A percentile compares a stretch with the other conserved stretches of the same genome.
Evolutionary conservation across 2,113 vertebrate genomes (phyloP).

Genomic region (Paraplagusia blochii): DNA sequence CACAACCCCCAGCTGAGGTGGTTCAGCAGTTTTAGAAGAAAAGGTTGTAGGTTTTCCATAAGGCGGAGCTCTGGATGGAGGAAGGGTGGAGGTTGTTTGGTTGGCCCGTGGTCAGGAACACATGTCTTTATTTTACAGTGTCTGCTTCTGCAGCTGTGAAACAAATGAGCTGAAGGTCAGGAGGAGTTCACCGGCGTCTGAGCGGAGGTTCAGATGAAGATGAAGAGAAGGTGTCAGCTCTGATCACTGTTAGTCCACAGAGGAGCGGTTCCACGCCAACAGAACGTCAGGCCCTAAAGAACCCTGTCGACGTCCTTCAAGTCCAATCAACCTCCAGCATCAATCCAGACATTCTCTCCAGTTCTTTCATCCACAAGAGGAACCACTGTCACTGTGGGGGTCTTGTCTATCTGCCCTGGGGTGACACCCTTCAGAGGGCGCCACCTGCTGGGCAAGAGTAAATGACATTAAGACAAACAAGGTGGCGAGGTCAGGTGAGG

Average conservation of each 20-base stretch:
- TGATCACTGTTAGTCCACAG: conserved; percentile 6
- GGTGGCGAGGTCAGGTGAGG: no score
- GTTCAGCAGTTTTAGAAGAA: conserved; percentile 26
- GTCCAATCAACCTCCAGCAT: no score
- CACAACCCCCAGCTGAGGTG: conserved; percentile 69
- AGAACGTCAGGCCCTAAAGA: conserved; percentile 4
- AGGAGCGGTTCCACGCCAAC: neutral
- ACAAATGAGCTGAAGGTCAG: conserved; percentile 16
- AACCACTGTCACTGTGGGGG: no score
- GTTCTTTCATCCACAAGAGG: no score
- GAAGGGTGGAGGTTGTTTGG: conserved; percentile 27
- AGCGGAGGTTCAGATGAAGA: conserved; percentile 1
- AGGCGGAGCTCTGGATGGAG: conserved; percentile 25
- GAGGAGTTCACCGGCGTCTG: conserved; percentile 4
- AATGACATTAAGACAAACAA: no score
- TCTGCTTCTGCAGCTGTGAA: conserved; percentile 9
- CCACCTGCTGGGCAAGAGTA: no score
- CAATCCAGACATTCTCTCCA: no score
- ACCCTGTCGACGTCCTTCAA: no score
- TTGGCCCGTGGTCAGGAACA: conserved; percentile 1
- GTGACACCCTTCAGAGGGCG: no score
- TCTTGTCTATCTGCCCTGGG: no score
- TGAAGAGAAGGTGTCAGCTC: neutral
- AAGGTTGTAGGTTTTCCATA: conserved; percentile 23
- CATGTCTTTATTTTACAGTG: conserved; percentile 6